These are phyloP conservation scores for Myodes glareolus DNA, from an alignment of 2,113 vertebrate species.

Conservation along the genomic window DNA sequence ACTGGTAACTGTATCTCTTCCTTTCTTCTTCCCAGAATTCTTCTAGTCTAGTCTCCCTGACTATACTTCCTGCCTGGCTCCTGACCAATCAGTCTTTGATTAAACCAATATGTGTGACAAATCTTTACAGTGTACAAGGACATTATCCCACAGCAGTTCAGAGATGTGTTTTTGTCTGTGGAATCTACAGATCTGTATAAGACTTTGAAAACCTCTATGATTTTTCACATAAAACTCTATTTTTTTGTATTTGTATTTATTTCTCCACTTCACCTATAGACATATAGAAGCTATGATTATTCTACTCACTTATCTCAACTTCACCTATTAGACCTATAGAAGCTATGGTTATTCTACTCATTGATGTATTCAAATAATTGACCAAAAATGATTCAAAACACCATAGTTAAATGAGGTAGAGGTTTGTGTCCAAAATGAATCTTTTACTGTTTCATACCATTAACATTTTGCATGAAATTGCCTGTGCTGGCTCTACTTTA, in stretches of 20 bases:
- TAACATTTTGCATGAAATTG: conserved; percentile 6
- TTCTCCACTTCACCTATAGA: neutral
- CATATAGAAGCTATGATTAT: neutral
- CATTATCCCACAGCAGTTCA: too few species aligned
- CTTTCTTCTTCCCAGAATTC: too few species aligned
- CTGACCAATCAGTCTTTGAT: too few species aligned
- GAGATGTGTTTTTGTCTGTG: neutral
- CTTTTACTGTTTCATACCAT: neutral
- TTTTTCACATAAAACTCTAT: neutral
- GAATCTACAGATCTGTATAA: neutral
- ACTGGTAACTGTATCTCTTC: too few species aligned
- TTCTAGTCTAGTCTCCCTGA: too few species aligned
- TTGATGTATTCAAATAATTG: neutral
- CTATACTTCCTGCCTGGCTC: too few species aligned
- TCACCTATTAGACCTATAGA: conserved; percentile 4
- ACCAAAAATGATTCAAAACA: neutral
- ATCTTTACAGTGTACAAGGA: too few species aligned
- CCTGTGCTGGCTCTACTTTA: neutral
- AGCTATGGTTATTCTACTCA: neutral
- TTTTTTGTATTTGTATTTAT: neutral
- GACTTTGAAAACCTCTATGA: neutral
- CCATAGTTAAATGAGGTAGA: neutral
- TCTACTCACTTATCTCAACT: neutral
- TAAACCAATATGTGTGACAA: too few species aligned
- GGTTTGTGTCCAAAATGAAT: neutral